phyloP scores from a whole-genome alignment of 2,888 invertebrate species.

The Pharmacophagus antenor region DNA sequence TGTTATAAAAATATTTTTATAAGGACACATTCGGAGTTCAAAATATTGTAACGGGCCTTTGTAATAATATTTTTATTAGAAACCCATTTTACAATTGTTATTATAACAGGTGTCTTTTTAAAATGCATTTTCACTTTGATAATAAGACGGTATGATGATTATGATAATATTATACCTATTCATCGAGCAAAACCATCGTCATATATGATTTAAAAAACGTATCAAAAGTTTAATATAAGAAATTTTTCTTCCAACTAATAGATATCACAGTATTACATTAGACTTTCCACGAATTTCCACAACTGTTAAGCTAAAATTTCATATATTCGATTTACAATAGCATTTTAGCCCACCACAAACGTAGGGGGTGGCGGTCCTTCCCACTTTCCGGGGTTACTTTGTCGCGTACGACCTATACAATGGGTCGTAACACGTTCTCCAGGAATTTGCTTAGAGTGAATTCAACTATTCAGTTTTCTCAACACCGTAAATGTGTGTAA shows the following conservation, averaged over 20 bases:
- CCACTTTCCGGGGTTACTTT: slow-evolving; percentile 45
- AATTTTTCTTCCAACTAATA: too few relatives aligned
- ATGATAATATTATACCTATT: background rate
- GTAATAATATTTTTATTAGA: background rate
- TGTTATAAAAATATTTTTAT: background rate
- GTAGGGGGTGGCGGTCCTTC: slow-evolving; percentile 34
- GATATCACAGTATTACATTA: background rate
- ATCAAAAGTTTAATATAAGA: too few relatives aligned
- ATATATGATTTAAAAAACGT: too few relatives aligned
- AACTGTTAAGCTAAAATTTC: slow-evolving; percentile 9
- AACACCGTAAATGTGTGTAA: slow-evolving; percentile 47
- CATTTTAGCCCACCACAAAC: slow-evolving; percentile 27
- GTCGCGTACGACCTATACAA: slow-evolving; percentile 53
- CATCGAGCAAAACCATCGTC: background rate
- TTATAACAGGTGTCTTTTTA: background rate
- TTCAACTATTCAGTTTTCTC: slow-evolving; percentile 63
- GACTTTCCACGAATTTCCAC: slow-evolving; percentile 1
- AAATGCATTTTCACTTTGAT: background rate
- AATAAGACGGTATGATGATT: background rate
- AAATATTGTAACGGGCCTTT: background rate
- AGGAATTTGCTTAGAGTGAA: slow-evolving; percentile 59
- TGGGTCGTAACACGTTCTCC: slow-evolving; percentile 61
- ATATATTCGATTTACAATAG: slow-evolving; percentile 19
- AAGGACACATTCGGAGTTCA: background rate
- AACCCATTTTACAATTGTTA: background rate